Evolutionary conservation across 2,888 invertebrate species (phyloP).

Genomic region (Trichogramma evanescens): DNA sequence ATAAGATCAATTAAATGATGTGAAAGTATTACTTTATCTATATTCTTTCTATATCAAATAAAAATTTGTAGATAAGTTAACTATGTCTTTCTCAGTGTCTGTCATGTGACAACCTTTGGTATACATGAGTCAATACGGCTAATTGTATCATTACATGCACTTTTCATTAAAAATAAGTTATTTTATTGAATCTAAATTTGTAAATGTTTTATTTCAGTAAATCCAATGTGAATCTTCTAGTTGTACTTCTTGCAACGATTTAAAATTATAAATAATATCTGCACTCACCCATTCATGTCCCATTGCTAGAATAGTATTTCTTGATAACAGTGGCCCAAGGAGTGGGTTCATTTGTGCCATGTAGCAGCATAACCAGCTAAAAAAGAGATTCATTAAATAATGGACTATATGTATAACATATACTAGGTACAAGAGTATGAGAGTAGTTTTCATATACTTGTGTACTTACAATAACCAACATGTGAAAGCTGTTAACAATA

Average conservation of each 20-base stretch:
- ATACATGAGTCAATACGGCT: too few relatives aligned
- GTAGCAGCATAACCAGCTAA: slow-evolving; percentile 84
- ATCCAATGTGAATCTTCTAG: not conserved
- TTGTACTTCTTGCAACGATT: not conserved
- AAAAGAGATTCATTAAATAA: slow-evolving; percentile 13
- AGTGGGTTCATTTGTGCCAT: slow-evolving; percentile 91
- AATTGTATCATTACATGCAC: too few relatives aligned
- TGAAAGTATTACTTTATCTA: not conserved
- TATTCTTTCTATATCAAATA: slow-evolving; percentile 2
- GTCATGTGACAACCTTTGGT: too few relatives aligned
- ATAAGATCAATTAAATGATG: not conserved
- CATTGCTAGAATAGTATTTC: slow-evolving; percentile 67
- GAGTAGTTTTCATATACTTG: not conserved
- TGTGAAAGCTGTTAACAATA: slow-evolving; percentile 78
- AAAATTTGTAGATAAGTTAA: not conserved
- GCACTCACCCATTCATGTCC: slow-evolving; percentile 70
- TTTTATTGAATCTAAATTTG: not conserved
- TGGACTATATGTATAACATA: not conserved
- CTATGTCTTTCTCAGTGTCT: not conserved
- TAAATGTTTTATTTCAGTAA: not conserved
- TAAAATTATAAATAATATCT: not conserved
- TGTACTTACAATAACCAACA: slow-evolving; percentile 88
- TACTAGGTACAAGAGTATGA: not conserved
- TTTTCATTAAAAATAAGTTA: not conserved
- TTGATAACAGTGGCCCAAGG: slow-evolving; percentile 72